Evolutionary conservation across 2,113 vertebrate genomes (phyloP), one percentile per base, ranked within the genome.

Genomic region (Apteryx mantelli): DNA sequence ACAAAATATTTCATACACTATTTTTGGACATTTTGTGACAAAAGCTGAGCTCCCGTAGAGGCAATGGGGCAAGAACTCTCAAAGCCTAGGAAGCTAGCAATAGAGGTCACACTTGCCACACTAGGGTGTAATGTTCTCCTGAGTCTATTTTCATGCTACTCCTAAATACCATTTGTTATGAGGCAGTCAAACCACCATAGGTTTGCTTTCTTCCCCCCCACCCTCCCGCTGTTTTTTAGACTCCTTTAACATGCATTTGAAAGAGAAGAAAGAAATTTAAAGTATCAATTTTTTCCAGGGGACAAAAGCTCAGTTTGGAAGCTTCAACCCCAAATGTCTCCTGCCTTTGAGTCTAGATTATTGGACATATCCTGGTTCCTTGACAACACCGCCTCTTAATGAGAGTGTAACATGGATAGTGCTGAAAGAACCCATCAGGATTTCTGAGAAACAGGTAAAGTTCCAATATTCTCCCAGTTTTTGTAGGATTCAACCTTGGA

Each of bases 351-450:
- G 95, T 96, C 97, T 99, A 76, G 98, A 99, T 95, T 99, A 98
- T 88, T 99, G 99, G 99, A 99, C 99, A 5, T 99, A 99, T 94
- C 98, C 98, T 0, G 99, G 99, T 38, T 99, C 99, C 24, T 95
- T 99, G 97, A 99, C 99, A 52, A 99, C 99, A 0, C 99, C 99
- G 11, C 99, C 99, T 0, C 98, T 99, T 38, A 97, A 98, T 4
- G 99, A 99, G 97, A 99, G 99, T 2, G 99, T 99, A 68, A 99
- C 96, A 14, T 99, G 99, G 99, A 98, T 99, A 24, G 97, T 99
- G 69, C 98, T 99, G 74, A 99, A 99, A 88, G 99, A 99, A 50
- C 98, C 99, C 18, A 99, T 99, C 90, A 86, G 52, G 4, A 98
- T 99, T 90, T 99, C 99, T 25, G 99, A 99, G 94, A 99, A 98